Base-by-base conservation (phyloP, 30 jellyfish, hydroid and myxozoan species). In the Hydractinia echinata region DNA sequence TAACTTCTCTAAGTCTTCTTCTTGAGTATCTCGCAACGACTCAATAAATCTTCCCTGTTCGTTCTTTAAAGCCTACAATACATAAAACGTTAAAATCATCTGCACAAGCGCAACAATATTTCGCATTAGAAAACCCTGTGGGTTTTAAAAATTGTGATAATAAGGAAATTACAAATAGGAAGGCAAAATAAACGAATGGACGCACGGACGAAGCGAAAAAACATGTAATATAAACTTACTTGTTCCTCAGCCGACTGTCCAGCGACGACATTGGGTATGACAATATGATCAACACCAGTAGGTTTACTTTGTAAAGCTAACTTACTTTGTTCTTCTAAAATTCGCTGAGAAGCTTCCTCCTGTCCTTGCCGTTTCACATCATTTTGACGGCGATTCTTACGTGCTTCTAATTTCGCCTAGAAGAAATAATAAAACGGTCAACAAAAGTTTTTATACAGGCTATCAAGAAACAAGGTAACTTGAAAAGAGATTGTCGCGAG, bases 331-430 rank as follows among this genome's bases (percentile, higher is more conserved):
- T 86, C 96, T 54, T 92, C 96, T 54, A 87, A 70, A 10, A 92
- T 73, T 78, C 81, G 82, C 81, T 92, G 92, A 66, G 85, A 81
- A n/a, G 96, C 92, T 62, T 87, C 96, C 15, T 92, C 96, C 67
- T 87, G 86, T 8, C 89, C 96, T 9, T 90, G 86, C 4, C 94
- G 83, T 81, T 84, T 92, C 15, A 79, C 90, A 51, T 87, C 95
- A 21, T 92, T 87, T 76, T 86, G 93, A 54, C 93, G 92, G 53
- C 95, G 85, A 14, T 89, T 85, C 61, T 85, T 85, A 54, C 97
- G 95, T 16, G 97, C 97, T 60, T 92, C 97, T 69, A 90, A 84
- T 67, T 90, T 90, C 19, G 93, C 95, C 97, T 90, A 66, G 9
- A 84, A 20, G 14, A 8, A 15, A 80, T 11, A 58, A 58, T 58